Evolutionary conservation across 2,888 invertebrate species (phyloP), one percentile per base, ranked within the genome.

Genomic region (Gymnosoma rotundatum): DNA sequence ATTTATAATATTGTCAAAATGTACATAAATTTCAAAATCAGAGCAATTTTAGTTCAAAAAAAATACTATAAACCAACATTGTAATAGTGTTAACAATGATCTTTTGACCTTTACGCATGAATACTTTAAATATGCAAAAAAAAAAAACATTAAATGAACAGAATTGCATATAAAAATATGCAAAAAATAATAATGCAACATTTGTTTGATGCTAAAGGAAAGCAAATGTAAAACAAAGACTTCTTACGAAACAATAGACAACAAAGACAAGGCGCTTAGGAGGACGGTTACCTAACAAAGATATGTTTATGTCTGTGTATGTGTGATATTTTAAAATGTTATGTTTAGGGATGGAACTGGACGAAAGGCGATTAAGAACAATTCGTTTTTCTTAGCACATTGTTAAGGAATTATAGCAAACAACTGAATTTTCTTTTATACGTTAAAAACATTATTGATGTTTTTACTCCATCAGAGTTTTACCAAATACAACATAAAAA

Each of bases 21-120:
- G 52, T 58, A 48, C 58, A 74, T 74, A 64, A 78, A 78, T 81
- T 78, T 70, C 1, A 61, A 78, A 84, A 74, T 64, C 78, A 74
- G 81, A 81, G 78, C 81, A 80, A 64, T 4, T 54, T 75, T 64
- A 56, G 16, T 74, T 25, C 14, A 63, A 52, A 45, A 25, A 54
- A 21, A 78, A 72, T 58, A 32, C 20, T 64, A 69, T 76, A 58
- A 18, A 75, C 8, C 20, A 50, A 75, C 48, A 75, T 60, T 61
- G 70, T 81, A 78, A 81, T 70, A 63, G 73, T 85, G 82, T 69
- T 63, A 88, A 88, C 89, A 87, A 82, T 89, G 89, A 88, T 89
- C 90, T 89, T 88, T 89, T 90, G 90, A 89, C 90, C 89, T 90
- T 90, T 88, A 87, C 88, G 89, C 89, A 85, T 89, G 89, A 90